Evolutionary conservation across 2,888 invertebrate species (phyloP), one percentile per base, ranked within the genome.

Genomic region (Drosophila cognata): DNA sequence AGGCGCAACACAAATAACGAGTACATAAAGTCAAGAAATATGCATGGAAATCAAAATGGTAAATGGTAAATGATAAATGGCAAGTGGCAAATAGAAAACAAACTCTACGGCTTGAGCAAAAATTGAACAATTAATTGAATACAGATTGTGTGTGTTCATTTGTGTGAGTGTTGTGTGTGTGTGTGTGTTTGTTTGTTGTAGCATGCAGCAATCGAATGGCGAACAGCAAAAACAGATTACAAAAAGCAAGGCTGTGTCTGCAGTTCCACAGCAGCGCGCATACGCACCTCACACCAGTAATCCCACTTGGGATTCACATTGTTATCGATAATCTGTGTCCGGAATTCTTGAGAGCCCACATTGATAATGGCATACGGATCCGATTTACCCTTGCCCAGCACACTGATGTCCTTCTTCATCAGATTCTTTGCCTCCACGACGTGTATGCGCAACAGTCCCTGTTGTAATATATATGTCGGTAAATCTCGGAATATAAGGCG

Each of bases 221-320:
- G 74, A 57, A 84, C 53, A 59, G 77, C 74, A 77, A 88, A 51
- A 87, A 73, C 48, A 66, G 53, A 77, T 77, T 81, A 81, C 74
- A 62, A 65, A 58, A 79, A 74, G 71, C 72, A 67, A 51, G 21
- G 67, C 64, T n/a, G 50, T 58, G 48, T 56, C 21, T 35, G 57
- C 13, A 56, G 65, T 59, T 50, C 46, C 46, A 36, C 64, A 67
- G 77, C 64, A 59, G 51, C 52, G 41, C 67, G 66, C 55, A 38
- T 79, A 90, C 94, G 93, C 94, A 99, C 98, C 97, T 99, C 99
- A 93, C 99, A 99, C 96, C 97, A 98, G 93, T 95, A 98, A 93
- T 99, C 98, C 99, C 99, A 99, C 83, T 97, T 97, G 7, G 99
- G 99, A 94, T 98, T 97, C 35, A 99, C 95, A 78, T 96, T 97